phyloP scores from a whole-genome alignment of 2,797 vertebrate species.

The Paguma larvata region DNA sequence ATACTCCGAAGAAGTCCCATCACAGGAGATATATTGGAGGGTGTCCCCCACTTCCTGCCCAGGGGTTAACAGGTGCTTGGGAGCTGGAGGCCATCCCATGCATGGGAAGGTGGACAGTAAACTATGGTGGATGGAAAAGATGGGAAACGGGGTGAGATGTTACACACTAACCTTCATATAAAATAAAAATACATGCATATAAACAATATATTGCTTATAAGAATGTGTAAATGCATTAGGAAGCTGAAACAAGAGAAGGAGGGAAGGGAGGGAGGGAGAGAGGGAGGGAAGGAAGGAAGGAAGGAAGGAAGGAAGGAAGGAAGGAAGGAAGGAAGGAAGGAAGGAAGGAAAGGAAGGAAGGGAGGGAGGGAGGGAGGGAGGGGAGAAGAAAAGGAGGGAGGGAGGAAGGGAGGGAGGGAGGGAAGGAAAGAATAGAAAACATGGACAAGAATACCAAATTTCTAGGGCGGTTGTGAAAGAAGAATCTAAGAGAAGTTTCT shows the following conservation, averaged over 20 bases:
- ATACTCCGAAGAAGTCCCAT: background rate
- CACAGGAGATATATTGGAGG: background rate
- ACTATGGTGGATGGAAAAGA: background rate
- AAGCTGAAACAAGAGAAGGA: background rate
- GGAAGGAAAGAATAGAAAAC: background rate
- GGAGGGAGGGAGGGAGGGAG: rapidly evolving
- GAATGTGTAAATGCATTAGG: background rate
- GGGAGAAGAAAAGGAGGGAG: rapidly evolving
- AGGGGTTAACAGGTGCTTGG: too few relatives aligned
- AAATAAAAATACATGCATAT: rapidly evolving
- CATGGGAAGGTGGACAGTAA: background rate
- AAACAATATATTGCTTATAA: background rate
- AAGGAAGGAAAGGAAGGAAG: too few relatives aligned
- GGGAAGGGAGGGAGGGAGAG: rapidly evolving
- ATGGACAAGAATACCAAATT: background rate
- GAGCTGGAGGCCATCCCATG: background rate
- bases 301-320: rapidly evolving
- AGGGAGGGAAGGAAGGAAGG: rapidly evolving
- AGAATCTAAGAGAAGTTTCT: background rate
- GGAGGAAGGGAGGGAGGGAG: rapidly evolving
- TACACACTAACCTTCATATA: rapidly evolving
- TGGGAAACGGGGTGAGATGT: too few relatives aligned
- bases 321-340: rapidly evolving
- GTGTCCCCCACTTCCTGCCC: rapidly evolving
- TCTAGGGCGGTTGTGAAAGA: background rate